Evolutionary conservation across 2,113 vertebrate species (phyloP).

Genomic region (Willisornis vidua): DNA sequence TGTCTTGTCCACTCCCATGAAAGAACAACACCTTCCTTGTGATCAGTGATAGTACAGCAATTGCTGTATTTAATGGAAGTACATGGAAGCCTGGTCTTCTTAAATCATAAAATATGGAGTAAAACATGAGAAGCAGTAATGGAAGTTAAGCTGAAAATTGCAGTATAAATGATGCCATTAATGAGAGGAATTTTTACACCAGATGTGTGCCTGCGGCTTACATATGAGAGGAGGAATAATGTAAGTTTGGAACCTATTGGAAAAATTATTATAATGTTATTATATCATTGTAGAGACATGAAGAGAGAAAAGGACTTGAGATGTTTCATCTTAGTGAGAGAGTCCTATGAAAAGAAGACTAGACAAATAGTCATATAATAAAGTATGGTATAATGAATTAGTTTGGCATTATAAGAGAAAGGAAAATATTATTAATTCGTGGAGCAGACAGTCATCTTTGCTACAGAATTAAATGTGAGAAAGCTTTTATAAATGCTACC

Average conservation of each 20-base stretch:
- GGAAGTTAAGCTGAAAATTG: not conserved
- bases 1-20: not conserved
- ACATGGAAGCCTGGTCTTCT: not conserved
- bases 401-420: conserved; percentile 44
- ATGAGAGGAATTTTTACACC: not conserved
- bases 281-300: not conserved
- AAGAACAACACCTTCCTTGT: not conserved
- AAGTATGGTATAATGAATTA: not conserved
- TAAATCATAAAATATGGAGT: not conserved
- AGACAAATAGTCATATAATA: conserved; percentile 3
- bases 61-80: not conserved
- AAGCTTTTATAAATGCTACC: conserved; percentile 67
- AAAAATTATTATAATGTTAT: not conserved
- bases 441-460: conserved; percentile 70
- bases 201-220: not conserved
- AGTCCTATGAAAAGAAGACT: not conserved
- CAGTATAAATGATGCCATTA: not conserved
- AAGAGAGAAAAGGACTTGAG: not conserved
- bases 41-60: not conserved
- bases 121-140: not conserved
- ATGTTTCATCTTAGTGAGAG: not conserved
- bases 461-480: conserved; percentile 73
- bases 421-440: conserved; percentile 73
- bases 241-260: not conserved
- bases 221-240: not conserved